Conservation (phyloP, 2,888 invertebrate genomes). For the Sminthurides aquaticus region DNA sequence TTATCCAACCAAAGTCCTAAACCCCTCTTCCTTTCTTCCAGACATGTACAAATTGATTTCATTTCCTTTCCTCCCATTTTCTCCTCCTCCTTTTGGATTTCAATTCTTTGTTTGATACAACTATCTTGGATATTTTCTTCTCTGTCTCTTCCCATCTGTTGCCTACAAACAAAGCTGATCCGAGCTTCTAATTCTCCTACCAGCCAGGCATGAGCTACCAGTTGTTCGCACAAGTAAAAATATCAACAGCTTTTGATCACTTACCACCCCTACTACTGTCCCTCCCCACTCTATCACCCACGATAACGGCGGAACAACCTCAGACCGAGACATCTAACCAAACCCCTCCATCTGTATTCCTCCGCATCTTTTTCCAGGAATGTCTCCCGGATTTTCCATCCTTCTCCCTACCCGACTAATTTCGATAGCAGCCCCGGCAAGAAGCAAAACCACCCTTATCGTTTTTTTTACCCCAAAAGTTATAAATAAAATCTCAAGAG, state of each 20-base stretch:
- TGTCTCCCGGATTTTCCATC: background rate
- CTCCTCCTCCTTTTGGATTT: background rate
- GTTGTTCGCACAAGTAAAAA: background rate
- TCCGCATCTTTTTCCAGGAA: background rate
- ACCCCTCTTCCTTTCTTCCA: too few species aligned
- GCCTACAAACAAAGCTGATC: too few species aligned
- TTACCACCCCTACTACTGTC: background rate
- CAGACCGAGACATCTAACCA: too few species aligned
- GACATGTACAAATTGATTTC: too few species aligned
- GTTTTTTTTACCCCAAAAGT: conserved; percentile 27
- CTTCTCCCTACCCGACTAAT: conserved; percentile 3
- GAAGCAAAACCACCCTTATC: background rate
- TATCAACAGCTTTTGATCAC: background rate
- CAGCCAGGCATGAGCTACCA: background rate
- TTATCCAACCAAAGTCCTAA: too few species aligned
- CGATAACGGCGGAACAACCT: too few species aligned
- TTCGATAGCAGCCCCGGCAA: background rate
- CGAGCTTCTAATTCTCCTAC: background rate
- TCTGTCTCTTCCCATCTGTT: too few species aligned
- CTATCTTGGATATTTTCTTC: background rate
- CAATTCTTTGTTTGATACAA: background rate
- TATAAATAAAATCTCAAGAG: conserved; percentile 38
- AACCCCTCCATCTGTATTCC: too few species aligned
- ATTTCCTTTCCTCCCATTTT: background rate
- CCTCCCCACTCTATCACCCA: background rate